Percentiles rank a stretch among this genome's conserved stretches.
Evolutionary conservation across 2,888 invertebrate genomes (phyloP).

Genomic region (Crematogaster levior): DNA sequence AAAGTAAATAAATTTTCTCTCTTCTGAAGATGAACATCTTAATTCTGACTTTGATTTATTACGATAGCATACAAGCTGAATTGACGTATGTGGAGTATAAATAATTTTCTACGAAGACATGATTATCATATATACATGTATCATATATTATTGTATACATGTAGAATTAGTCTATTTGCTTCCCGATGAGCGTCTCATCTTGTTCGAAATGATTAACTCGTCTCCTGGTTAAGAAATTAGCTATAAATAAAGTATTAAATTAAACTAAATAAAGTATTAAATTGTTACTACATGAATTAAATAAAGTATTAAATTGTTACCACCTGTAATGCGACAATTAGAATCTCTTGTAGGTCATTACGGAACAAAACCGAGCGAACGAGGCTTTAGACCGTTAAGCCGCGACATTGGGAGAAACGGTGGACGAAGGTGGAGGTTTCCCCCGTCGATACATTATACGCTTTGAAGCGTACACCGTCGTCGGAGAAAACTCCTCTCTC

Average conservation of each 20-base stretch:
- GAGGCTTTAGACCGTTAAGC: conserved; percentile 23
- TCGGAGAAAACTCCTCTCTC: conserved; percentile 67
- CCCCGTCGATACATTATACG: conserved; percentile 56
- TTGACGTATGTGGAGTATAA: neutral
- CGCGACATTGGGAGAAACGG: conserved; percentile 40
- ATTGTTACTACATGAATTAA: neutral
- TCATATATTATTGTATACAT: neutral
- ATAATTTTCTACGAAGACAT: neutral
- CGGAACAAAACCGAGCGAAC: conserved; percentile 32
- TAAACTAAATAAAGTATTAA: too few relatives aligned
- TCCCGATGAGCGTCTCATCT: neutral
- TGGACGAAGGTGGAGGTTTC: conserved; percentile 26
- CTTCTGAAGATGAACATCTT: neutral
- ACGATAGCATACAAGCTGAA: neutral
- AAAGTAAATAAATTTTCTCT: neutral
- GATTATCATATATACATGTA: too few relatives aligned
- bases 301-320: neutral
- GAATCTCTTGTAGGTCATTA: conserved; percentile 32
- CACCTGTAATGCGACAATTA: conserved; percentile 32
- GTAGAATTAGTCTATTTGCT: neutral
- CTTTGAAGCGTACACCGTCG: conserved; percentile 52
- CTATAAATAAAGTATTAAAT: neutral
- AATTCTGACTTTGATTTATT: neutral
- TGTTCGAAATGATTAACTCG: neutral
- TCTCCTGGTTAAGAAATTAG: neutral